These are phyloP conservation scores for Platycheirus rosarum DNA, from an alignment of 2,888 invertebrate species.

Conservation along the genomic window DNA sequence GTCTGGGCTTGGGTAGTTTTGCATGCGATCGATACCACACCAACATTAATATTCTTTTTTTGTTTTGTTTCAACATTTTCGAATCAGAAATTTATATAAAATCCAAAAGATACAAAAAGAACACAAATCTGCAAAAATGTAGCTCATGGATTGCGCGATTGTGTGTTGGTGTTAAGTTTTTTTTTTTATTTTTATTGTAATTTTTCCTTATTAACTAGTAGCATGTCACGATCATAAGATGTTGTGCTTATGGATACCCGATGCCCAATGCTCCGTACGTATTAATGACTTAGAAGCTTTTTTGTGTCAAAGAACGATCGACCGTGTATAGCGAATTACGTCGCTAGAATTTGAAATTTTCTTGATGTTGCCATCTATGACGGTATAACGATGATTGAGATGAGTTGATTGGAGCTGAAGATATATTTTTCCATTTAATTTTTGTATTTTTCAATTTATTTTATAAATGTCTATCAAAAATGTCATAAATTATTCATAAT, in stretches of 20 bases:
- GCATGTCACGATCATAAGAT: conserved; percentile 67
- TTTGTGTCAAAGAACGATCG: conserved; percentile 29
- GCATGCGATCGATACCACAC: conserved; percentile 42
- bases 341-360: conserved; percentile 56
- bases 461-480: conserved; percentile 40
- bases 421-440: conserved; percentile 26
- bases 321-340: conserved; percentile 49
- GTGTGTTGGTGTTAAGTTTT: conserved; percentile 34
- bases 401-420: conserved; percentile 43
- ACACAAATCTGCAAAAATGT: conserved; percentile 50
- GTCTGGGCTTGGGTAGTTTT: conserved; percentile 41
- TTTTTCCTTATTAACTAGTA: conserved; percentile 52
- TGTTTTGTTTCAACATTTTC: conserved; percentile 16
- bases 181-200: conserved; percentile 5
- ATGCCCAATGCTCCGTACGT: background rate
- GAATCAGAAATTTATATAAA: conserved; percentile 15
- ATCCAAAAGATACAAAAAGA: conserved; percentile 28
- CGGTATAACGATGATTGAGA: conserved; percentile 61
- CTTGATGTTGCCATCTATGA: conserved; percentile 40
- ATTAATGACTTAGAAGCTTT: conserved; percentile 66
- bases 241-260: conserved; percentile 28
- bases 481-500: conserved; percentile 66
- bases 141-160: conserved; percentile 3
- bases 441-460: conserved; percentile 61
- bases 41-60: background rate